Evolutionary conservation across 1,140 invertebrate species (phyloP).

Genomic region (Heliconius congener): DNA sequence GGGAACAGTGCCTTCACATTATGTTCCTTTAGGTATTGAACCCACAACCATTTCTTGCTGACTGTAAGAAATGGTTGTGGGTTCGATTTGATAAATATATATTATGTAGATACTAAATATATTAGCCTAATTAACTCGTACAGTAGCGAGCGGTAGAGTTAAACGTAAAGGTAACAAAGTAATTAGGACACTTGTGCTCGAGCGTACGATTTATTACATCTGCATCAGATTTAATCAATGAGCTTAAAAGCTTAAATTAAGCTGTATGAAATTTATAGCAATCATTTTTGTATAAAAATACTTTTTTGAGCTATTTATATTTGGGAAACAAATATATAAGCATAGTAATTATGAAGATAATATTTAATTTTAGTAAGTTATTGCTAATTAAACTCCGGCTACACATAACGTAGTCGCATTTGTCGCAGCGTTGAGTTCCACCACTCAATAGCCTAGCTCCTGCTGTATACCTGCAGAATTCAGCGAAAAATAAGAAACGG

Average conservation of each 20-base stretch:
- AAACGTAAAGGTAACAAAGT: background rate
- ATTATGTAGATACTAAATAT: background rate
- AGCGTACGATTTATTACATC: conserved; percentile 6
- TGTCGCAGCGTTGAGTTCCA: no score
- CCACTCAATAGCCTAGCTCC: no score
- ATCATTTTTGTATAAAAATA: background rate
- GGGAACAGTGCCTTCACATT: no score
- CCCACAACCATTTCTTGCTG: background rate
- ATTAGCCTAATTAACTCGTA: background rate
- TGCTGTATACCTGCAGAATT: no score
- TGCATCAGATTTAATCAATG: conserved; percentile 4
- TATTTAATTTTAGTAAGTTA: no score
- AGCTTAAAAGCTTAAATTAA: background rate
- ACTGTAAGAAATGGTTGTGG: no score
- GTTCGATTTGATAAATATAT: background rate
- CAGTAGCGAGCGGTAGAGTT: background rate
- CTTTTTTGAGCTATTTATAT: no score
- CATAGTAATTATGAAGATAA: no score
- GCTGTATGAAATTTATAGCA: background rate
- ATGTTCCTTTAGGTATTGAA: background rate
- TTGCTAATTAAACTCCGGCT: no score
- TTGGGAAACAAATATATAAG: no score
- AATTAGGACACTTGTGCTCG: conserved; percentile 8
- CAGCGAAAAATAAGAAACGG: no score
- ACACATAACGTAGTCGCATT: no score